phyloP scores from a whole-genome alignment of 2,113 vertebrate species.

The Drymodes brunneopygia region DNA sequence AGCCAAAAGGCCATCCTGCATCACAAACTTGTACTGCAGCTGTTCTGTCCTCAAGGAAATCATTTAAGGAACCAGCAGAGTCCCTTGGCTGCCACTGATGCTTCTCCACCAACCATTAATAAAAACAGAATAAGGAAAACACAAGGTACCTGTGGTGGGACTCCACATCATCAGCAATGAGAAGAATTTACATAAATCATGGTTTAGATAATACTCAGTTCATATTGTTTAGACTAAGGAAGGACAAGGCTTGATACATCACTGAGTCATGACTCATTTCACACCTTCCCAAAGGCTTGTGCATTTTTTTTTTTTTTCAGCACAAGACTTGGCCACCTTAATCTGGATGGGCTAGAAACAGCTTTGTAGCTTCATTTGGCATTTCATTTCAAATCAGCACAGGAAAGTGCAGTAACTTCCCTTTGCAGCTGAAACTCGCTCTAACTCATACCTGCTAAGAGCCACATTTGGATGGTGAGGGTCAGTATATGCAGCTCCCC shows the following conservation, averaged over 20 bases:
- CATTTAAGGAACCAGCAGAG: not conserved
- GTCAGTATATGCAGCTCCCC: not conserved
- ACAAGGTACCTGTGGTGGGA: not conserved
- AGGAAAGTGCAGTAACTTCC: not conserved
- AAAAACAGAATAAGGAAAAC: not conserved
- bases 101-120: not conserved
- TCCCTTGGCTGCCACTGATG: not conserved
- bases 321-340: not conserved
- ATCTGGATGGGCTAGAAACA: not conserved
- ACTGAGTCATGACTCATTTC: not conserved
- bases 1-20: not conserved
- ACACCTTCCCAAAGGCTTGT: not conserved
- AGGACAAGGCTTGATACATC: not conserved
- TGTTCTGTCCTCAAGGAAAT: not conserved
- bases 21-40: not conserved
- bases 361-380: not conserved
- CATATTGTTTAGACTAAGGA: not conserved
- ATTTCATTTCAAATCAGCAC: not conserved
- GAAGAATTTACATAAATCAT: not conserved
- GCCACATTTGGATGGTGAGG: not conserved
- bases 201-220: not conserved
- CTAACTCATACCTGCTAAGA: not conserved
- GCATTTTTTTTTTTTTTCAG: not conserved
- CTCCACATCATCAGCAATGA: not conserved
- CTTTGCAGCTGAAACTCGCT: not conserved